Evolutionary conservation across 2,888 invertebrate species (phyloP).

Genomic region (Andrena chrysosceles): DNA sequence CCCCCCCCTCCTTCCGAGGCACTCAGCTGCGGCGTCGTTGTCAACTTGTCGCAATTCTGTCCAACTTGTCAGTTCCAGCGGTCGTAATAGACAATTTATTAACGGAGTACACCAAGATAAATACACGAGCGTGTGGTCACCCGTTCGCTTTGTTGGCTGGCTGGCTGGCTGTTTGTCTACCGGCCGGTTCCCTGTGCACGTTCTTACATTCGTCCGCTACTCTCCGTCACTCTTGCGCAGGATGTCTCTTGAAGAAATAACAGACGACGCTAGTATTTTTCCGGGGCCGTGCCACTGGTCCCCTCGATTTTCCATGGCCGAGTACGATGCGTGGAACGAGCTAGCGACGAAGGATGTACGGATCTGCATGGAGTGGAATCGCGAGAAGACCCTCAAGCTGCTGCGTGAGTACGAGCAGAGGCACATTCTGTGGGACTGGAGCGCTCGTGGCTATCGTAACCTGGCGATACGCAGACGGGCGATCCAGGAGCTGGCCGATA

Average conservation of each 20-base stretch:
- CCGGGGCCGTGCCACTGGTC: slow-evolving; percentile 15
- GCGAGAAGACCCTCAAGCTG: slow-evolving; percentile 76
- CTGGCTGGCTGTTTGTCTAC: slow-evolving; percentile 1
- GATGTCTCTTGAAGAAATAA: background rate
- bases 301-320: slow-evolving; percentile 61
- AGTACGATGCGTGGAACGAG: slow-evolving; percentile 62
- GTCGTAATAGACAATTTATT: slow-evolving; percentile 60
- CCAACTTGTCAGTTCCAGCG: background rate
- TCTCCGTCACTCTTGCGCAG: slow-evolving; percentile 11
- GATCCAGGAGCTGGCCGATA: slow-evolving; percentile 77
- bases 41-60: background rate
- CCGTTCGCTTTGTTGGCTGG: slow-evolving; percentile 20
- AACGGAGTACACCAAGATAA: slow-evolving; percentile 28
- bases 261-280: background rate
- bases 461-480: slow-evolving; percentile 74
- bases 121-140: slow-evolving; percentile 25
- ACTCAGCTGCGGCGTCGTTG: slow-evolving; percentile 68
- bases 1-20: slow-evolving; percentile 8
- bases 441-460: slow-evolving; percentile 76
- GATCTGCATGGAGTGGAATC: slow-evolving; percentile 77
- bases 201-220: slow-evolving; percentile 17
- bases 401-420: slow-evolving; percentile 76
- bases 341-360: slow-evolving; percentile 57
- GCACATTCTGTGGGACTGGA: slow-evolving; percentile 79
- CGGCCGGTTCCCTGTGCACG: background rate